Conservation (phyloP, 1,140 invertebrate species). For the Venturia canescens region DNA sequence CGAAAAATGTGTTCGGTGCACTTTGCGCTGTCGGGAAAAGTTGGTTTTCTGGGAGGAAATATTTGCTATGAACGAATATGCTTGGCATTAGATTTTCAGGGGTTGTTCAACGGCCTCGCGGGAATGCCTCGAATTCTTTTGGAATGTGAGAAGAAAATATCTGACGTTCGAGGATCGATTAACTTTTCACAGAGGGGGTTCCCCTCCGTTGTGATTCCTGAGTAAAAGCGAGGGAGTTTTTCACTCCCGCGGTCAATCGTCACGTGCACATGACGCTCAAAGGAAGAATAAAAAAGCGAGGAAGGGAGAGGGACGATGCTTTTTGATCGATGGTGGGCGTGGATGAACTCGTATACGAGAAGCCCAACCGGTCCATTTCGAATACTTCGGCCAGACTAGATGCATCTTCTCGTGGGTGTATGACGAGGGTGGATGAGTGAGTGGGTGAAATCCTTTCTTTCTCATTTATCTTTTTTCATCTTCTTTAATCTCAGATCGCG, state of each 20-base stretch:
- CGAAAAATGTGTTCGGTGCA: no score
- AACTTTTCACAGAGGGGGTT: slow-evolving; percentile 23
- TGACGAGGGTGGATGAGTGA: slow-evolving; percentile 60
- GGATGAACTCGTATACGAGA: neutral
- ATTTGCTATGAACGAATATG: no score
- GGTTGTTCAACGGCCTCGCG: no score
- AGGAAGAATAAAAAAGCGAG: neutral
- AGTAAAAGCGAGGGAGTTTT: neutral
- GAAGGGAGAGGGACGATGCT: neutral
- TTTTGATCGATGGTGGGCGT: slow-evolving; percentile 40
- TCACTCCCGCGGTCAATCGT: slow-evolving; percentile 9
- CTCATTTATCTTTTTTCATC: neutral
- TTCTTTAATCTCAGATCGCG: slow-evolving; percentile 53
- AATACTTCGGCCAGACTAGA: slow-evolving; percentile 48
- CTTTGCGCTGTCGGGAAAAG: no score
- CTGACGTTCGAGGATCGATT: neutral
- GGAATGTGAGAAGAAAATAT: slow-evolving; percentile 6
- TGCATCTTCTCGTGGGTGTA: slow-evolving; percentile 61
- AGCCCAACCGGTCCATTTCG: slow-evolving; percentile 9
- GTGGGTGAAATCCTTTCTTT: slow-evolving; percentile 55
- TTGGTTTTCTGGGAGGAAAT: no score
- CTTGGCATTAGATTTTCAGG: no score
- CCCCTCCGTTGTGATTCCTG: neutral
- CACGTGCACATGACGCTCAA: neutral
- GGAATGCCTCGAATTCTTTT: neutral